Conservation (phyloP, 2,113 vertebrate genomes). For the Mormyrus iriodes region DNA sequence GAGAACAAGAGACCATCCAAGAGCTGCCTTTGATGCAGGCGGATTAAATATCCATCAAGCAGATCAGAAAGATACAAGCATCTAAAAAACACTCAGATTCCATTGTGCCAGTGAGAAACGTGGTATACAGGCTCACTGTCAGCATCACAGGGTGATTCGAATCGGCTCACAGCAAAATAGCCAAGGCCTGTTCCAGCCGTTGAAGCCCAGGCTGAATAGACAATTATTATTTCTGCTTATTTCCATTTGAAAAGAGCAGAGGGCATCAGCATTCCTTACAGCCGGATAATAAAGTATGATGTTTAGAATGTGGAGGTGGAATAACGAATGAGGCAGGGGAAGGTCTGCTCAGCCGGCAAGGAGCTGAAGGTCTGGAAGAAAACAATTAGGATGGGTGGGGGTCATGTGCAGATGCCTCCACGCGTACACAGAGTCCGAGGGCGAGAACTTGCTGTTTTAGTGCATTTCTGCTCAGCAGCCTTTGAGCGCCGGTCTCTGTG, state of each 20-base stretch:
- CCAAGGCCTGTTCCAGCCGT: neutral
- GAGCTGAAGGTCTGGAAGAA: slow-evolving; percentile 17
- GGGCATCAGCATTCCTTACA: slow-evolving; percentile 15
- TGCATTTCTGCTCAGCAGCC: slow-evolving; percentile 9
- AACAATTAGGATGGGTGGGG: slow-evolving; percentile 20
- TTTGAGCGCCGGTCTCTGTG: neutral
- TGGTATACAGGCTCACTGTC: neutral
- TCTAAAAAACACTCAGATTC: neutral
- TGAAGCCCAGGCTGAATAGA: neutral
- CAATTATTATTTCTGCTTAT: slow-evolving; percentile 7
- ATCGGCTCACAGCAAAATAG: neutral
- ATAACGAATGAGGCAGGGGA: slow-evolving; percentile 12
- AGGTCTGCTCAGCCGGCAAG: neutral
- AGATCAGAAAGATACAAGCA: neutral
- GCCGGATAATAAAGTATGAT: slow-evolving; percentile 13
- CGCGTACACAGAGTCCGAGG: slow-evolving; percentile 2
- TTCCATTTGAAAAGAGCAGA: slow-evolving; percentile 13
- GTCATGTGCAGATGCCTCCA: slow-evolving; percentile 12
- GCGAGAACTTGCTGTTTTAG: slow-evolving; percentile 15
- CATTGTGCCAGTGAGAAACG: neutral
- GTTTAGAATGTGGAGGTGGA: slow-evolving; percentile 5
- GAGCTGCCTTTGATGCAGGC: neutral
- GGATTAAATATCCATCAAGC: neutral
- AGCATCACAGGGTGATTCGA: neutral
- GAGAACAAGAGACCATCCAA: neutral